phyloP scores from a whole-genome alignment of 2,888 invertebrate species.

The Scaptomyza cyrtandrae region DNA sequence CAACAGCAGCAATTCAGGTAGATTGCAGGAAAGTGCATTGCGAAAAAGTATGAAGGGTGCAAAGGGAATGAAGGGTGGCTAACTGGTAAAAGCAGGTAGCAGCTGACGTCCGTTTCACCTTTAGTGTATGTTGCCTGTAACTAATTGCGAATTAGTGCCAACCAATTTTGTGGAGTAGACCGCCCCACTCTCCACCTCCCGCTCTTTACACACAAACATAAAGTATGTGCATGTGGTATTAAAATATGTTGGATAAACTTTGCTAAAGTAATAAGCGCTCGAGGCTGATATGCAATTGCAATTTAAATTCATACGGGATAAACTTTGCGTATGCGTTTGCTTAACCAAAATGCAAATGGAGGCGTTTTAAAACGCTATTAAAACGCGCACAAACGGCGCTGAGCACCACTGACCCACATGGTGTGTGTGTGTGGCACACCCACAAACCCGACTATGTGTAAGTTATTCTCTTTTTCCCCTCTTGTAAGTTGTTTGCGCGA shows the following conservation, averaged over 20 bases:
- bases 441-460: not conserved
- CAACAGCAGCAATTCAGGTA: constrained; percentile 3
- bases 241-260: constrained; percentile 53
- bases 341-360: constrained; percentile 59
- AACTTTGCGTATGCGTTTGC: constrained; percentile 50
- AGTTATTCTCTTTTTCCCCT: not conserved
- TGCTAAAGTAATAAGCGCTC: constrained; percentile 45
- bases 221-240: constrained; percentile 39
- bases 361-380: constrained; percentile 67
- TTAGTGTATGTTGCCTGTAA: constrained; percentile 34
- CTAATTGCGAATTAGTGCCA: constrained; percentile 55
- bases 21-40: not conserved
- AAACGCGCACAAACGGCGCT: constrained; percentile 45
- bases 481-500: constrained; percentile 21
- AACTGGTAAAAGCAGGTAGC: constrained; percentile 12
- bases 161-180: constrained; percentile 11
- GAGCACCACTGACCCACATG: constrained; percentile 41
- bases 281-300: constrained; percentile 63
- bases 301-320: constrained; percentile 61
- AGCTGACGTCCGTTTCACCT: constrained; percentile 41
- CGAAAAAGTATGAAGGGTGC: not conserved
- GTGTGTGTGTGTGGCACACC: constrained; percentile 11
- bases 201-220: constrained; percentile 11
- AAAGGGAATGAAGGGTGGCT: not conserved
- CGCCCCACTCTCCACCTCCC: not conserved